Conservation (phyloP, 2,113 vertebrate species). For the Podarcis muralis region DNA sequence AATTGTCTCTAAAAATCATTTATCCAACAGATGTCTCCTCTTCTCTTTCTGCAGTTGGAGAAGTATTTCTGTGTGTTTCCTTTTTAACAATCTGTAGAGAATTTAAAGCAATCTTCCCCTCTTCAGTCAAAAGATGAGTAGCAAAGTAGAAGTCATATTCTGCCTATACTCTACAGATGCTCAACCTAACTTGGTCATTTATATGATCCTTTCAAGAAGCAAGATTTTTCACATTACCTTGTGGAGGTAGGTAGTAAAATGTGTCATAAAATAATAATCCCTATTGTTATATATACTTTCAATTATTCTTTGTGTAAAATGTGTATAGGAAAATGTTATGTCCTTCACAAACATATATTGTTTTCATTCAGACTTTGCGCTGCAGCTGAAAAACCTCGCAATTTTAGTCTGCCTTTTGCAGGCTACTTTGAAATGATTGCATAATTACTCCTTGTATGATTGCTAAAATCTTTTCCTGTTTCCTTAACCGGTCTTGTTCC, state of each 20-base stretch:
- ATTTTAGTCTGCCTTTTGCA: conserved; percentile 24
- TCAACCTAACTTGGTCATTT: not conserved
- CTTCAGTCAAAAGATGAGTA: conserved; percentile 59
- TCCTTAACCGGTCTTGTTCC: conserved; percentile 65
- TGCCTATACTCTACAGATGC: not conserved
- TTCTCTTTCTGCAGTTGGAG: conserved; percentile 66
- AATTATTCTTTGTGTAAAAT: too few relatives aligned
- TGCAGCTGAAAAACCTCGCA: conserved; percentile 39
- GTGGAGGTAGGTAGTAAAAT: not conserved
- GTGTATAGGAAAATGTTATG: not conserved
- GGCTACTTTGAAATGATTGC: conserved; percentile 32
- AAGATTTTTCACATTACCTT: not conserved
- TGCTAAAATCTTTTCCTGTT: conserved; percentile 64
- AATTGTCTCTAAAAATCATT: conserved; percentile 81
- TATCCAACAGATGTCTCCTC: conserved; percentile 78
- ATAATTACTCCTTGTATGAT: conserved; percentile 41
- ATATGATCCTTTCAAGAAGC: not conserved
- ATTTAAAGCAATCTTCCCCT: conserved; percentile 69
- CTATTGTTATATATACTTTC: not conserved
- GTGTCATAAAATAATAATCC: too few relatives aligned
- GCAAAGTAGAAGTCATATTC: conserved; percentile 27
- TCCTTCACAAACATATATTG: conserved; percentile 18
- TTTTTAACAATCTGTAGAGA: conserved; percentile 67
- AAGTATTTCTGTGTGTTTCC: conserved; percentile 60
- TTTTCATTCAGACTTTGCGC: conserved; percentile 30